Evolutionary conservation across 2,888 invertebrate genomes (phyloP).

Genomic region (Andrena fulva): DNA sequence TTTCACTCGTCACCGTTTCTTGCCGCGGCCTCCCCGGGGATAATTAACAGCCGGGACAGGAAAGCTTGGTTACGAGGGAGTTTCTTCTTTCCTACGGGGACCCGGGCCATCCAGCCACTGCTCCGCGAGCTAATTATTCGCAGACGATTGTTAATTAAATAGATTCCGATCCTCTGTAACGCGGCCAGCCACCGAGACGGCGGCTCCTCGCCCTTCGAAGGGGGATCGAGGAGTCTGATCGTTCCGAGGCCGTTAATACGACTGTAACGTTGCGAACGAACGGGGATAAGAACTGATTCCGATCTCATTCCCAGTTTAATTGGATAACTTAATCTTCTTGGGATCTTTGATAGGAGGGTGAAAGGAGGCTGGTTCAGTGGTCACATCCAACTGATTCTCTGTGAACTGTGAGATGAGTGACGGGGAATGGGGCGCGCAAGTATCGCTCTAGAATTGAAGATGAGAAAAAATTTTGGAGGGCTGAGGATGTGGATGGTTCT

Average conservation of each 20-base stretch:
- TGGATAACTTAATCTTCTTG: neutral
- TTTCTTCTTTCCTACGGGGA: slow-evolving; percentile 16
- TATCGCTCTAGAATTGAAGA: neutral
- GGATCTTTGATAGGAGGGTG: neutral
- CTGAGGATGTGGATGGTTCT: no score
- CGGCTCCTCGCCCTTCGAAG: no score
- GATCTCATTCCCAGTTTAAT: neutral
- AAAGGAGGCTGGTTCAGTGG: neutral
- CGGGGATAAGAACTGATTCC: slow-evolving; percentile 14
- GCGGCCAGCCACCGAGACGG: neutral
- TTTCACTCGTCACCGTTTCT: slow-evolving; percentile 60
- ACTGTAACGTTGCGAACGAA: neutral
- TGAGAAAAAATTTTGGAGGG: no score
- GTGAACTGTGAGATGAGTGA: no score
- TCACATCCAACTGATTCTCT: neutral
- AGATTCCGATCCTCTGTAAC: slow-evolving; percentile 40
- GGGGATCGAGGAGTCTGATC: slow-evolving; percentile 1
- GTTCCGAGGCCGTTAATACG: slow-evolving; percentile 3
- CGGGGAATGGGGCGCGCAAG: no score
- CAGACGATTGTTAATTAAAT: slow-evolving; percentile 60
- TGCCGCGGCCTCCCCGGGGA: slow-evolving; percentile 38
- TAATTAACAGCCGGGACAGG: slow-evolving; percentile 53
- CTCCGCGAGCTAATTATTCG: slow-evolving; percentile 52
- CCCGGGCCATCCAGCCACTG: neutral
- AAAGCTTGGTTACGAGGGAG: slow-evolving; percentile 32